Evolutionary conservation across 1,140 invertebrate genomes (phyloP).

Genomic region (Hylyphantes graminicola): DNA sequence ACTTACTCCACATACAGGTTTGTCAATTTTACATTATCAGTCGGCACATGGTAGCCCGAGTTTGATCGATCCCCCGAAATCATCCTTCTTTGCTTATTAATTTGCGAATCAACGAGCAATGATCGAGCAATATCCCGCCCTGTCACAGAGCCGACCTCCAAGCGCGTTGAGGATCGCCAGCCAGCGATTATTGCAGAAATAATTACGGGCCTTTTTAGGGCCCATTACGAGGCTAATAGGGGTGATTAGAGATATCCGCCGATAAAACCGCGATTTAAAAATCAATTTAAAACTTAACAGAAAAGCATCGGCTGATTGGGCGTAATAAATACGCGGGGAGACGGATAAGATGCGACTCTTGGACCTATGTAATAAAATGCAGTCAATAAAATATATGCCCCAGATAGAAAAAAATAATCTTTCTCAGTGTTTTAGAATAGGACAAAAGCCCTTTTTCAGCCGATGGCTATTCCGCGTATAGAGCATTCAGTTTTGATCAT

Average conservation of each 20-base stretch:
- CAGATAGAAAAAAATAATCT: too few relatives aligned
- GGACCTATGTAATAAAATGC: too few relatives aligned
- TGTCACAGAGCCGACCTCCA: slow-evolving; percentile 5
- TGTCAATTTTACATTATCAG: neutral
- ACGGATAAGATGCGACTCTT: neutral
- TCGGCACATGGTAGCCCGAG: neutral
- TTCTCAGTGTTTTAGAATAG: too few relatives aligned
- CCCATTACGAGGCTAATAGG: slow-evolving; percentile 11
- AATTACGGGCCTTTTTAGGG: slow-evolving; percentile 17
- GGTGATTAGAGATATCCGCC: neutral
- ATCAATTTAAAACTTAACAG: slow-evolving; percentile 20
- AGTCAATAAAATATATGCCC: too few relatives aligned
- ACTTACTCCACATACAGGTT: neutral
- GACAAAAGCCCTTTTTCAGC: too few relatives aligned
- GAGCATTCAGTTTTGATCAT: too few relatives aligned
- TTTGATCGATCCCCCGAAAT: neutral
- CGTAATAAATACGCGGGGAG: too few relatives aligned
- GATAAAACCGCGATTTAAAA: slow-evolving; percentile 3
- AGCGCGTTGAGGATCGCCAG: neutral
- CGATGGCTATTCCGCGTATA: too few relatives aligned
- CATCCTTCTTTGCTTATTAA: slow-evolving; percentile 10
- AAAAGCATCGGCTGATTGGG: too few relatives aligned
- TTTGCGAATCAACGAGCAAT: neutral
- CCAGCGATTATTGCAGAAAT: neutral
- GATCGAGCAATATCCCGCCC: neutral